Base-by-base conservation (phyloP, 2,888 invertebrate species). In the Melikaiella ostensackeni region DNA sequence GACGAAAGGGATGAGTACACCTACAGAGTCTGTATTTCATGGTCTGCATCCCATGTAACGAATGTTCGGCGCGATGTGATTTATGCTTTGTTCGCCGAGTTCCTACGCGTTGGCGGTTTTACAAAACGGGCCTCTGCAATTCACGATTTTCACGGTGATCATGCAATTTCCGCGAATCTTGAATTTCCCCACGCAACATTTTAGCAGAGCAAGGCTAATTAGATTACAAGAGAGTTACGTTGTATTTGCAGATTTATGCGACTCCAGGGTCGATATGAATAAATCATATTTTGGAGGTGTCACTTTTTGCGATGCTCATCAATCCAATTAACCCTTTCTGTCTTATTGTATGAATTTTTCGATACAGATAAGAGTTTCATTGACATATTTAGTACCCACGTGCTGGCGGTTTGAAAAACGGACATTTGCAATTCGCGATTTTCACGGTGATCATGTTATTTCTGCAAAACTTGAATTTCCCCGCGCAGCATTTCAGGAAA, bases 1-100 rank as follows among this genome's bases (percentile, higher is more conserved):
- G 80, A 78, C 77, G 80, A 75, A 75, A 74, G 75, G 74, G 59
- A 77, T 64, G 77, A 82, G 76, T 76, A 64, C 59, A 55, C 30
- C 50, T 46, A 64, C 55, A 81, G 77, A 78, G 75, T 79, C 83
- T 70, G 88, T 86, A 88, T 89, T 89, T 89, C 89, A 89, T 88
- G 89, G 86, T 89, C 84, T 84, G 84, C 85, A 86, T 87, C 80
- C 83, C 84, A 74, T 84, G 86, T 88, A 89, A 89, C 88, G 86
- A 89, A 89, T 89, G 90, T 86, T 88, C 85, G 87, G 86, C 82
- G 86, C 88, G 88, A 88, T 85, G 87, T 89, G 89, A 89, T 89
- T 89, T 89, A 89, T 86, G 86, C 87, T 85, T 83, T 84, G 85
- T 84, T 85, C 84, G 46, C 27, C 73, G 46, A 38, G 42, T 75